Percentiles rank a stretch among this genome's conserved stretches.
Conservation (phyloP, 1,140 invertebrate species). For the Procambarus virginalis region DNA sequence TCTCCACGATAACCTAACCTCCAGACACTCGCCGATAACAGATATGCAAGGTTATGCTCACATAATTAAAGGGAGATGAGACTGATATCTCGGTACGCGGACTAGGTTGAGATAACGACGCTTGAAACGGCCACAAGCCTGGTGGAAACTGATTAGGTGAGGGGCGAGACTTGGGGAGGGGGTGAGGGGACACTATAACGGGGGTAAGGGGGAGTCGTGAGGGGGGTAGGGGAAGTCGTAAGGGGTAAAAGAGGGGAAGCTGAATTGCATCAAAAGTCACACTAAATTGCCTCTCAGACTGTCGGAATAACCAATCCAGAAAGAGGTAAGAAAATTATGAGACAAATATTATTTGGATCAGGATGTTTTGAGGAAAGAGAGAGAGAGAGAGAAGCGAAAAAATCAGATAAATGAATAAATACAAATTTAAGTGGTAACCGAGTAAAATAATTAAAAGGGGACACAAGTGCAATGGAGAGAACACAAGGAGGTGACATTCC, state of each 20-base stretch:
- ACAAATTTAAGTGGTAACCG: neutral
- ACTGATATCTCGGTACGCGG: neutral
- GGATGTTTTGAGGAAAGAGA: neutral
- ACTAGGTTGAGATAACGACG: slow-evolving; percentile 4
- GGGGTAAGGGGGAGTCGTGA: too few relatives aligned
- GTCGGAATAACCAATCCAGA: too few relatives aligned
- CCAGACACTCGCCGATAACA: neutral
- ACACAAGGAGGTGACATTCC: too few relatives aligned
- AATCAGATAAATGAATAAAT: neutral
- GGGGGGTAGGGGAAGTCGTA: neutral
- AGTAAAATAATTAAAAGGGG: too few relatives aligned
- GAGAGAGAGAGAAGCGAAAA: neutral
- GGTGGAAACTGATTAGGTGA: neutral
- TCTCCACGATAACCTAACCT: neutral
- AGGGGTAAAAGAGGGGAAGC: neutral
- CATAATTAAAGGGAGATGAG: slow-evolving; percentile 35
- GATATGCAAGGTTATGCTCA: neutral
- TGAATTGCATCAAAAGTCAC: too few relatives aligned
- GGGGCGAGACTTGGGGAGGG: too few relatives aligned
- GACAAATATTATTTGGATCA: neutral
- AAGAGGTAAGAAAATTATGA: neutral
- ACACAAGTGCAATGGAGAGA: too few relatives aligned
- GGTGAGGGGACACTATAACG: too few relatives aligned
- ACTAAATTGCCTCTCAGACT: too few relatives aligned
- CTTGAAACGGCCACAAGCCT: too few relatives aligned